Evolutionary conservation across 2,797 vertebrate species (phyloP), one percentile per base, ranked within the genome.

Genomic region (Eulemur albifrons): DNA sequence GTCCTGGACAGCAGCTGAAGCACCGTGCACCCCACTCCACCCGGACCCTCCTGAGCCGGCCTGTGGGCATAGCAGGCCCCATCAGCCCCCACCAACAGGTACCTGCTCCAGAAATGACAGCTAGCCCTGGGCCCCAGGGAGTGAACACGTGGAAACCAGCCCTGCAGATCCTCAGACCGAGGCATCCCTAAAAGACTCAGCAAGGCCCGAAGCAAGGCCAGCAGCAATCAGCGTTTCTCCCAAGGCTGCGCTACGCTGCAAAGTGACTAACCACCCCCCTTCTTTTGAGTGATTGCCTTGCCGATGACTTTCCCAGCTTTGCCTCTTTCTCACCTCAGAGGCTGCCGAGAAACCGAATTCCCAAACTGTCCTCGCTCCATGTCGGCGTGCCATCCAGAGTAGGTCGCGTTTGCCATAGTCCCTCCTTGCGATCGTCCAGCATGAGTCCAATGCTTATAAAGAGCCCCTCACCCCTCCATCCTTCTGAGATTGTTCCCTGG

Each of bases 351-450:
- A n/a, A 30, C n/a, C 17, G 4, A 15, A 5, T 18, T 65, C 35
- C 18, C 1, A 69, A 38, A 30, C 1, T 0, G 25, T 12, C 23
- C 21, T 30, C 25, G 3, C 13, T 15, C 25, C 0, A 0, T 14
- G 61, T 25, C 4, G 30, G 27, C n/a, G 27, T 30, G 5, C 43
- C 15, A 43, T 40, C 25, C 14, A 13, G n/a, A 27, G 72, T 0
- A 54, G n/a, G 21, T 17, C n/a, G 2, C 6, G 0, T 38, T 27
- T 15, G 35, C 15, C 20, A 11, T 13, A 5, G 9, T 18, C 75
- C 32, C 14, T 52, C 27, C 21, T 70, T 61, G 13, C 4, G 32
- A 40, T 32, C 43, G 18, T 32, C 88, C 23, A 52, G 35, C 50
- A 25, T 1, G 7, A 88, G 14, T n/a, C 40, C 50, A 43, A 17